Percentiles rank a stretch among this genome's conserved stretches.
phyloP scores from a whole-genome alignment of 2,113 vertebrate species.

The Catharus bicknelli region DNA sequence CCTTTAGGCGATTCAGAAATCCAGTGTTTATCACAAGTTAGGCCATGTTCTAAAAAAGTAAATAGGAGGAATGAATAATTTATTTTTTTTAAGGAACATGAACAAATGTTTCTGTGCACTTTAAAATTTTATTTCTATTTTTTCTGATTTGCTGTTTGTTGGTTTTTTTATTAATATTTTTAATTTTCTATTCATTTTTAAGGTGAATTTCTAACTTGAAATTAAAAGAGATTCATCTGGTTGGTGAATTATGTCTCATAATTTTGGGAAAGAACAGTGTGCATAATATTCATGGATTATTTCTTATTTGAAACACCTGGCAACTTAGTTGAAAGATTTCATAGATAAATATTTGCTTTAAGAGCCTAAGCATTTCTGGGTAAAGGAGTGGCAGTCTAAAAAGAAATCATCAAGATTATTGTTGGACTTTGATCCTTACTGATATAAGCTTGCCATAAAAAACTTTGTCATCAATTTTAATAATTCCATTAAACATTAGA shows the following conservation, averaged over 20 bases:
- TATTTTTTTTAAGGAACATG: background rate
- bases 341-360: background rate
- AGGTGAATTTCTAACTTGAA: background rate
- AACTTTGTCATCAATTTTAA: background rate
- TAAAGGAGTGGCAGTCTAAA: background rate
- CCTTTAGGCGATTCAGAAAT: background rate
- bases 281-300: background rate
- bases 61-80: accelerated
- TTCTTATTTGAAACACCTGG: background rate
- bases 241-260: background rate
- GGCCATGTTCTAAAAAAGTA: background rate
- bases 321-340: background rate
- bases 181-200: background rate
- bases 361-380: background rate
- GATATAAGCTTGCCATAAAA: background rate
- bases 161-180: no score
- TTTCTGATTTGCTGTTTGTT: no score
- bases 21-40: background rate
- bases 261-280: background rate
- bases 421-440: background rate
- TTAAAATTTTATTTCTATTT: background rate
- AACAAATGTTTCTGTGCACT: background rate
- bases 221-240: background rate
- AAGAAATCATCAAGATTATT: background rate
- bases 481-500: background rate